Conservation (phyloP, 2,797 vertebrate species). For the Urosaurus nigricauda region DNA sequence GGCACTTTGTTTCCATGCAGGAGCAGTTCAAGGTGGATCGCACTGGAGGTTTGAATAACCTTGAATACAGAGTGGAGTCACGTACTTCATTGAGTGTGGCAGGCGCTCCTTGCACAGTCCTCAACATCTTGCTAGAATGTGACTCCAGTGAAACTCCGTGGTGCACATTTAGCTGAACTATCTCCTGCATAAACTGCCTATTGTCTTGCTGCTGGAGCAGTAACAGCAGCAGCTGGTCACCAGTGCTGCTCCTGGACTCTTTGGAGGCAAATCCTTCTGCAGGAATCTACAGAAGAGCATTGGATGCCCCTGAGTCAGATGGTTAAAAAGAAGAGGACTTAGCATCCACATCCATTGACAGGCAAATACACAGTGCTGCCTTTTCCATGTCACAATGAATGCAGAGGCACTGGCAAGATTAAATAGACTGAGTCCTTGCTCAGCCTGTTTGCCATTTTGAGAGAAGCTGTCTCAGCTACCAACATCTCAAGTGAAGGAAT, state of each 20-base stretch:
- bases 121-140: slow-evolving; percentile 90
- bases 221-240: background rate
- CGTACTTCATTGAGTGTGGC: slow-evolving; percentile 87
- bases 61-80: slow-evolving; percentile 89
- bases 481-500: slow-evolving; percentile 9
- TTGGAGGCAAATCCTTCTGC: slow-evolving; percentile 25
- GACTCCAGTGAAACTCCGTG: slow-evolving; percentile 90
- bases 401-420: background rate
- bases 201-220: slow-evolving; percentile 31
- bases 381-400: slow-evolving; percentile 6
- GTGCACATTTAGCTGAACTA: slow-evolving; percentile 88
- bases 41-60: slow-evolving; percentile 90
- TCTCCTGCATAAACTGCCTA: rapidly evolving
- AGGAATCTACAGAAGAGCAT: slow-evolving; percentile 5
- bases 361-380: background rate
- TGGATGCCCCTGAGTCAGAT: background rate
- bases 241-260: slow-evolving; percentile 26
- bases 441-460: background rate
- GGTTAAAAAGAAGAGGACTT: slow-evolving; percentile 16
- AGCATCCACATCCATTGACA: slow-evolving; percentile 2
- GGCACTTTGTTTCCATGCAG: slow-evolving; percentile 73
- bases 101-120: slow-evolving; percentile 90
- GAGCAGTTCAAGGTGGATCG: slow-evolving; percentile 97
- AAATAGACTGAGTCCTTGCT: background rate
- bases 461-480: background rate